Evolutionary conservation across 2,888 invertebrate genomes (phyloP), one percentile per base, ranked within the genome.

Genomic region (Lamproptera curius): DNA sequence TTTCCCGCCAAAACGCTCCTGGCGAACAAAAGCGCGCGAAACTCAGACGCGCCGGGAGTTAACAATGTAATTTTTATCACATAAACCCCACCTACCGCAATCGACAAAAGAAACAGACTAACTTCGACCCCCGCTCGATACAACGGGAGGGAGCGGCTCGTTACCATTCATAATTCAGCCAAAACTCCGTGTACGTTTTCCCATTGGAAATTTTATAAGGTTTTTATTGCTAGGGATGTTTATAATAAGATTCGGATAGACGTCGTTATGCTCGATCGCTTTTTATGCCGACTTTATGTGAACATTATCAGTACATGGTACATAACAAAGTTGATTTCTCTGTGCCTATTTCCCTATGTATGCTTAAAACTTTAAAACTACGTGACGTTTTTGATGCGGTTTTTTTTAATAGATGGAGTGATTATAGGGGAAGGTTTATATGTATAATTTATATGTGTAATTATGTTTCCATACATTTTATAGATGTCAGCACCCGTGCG

Each of bases 121-220:
- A 84, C 75, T 84, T 74, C 67, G 68, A 55, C 53, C 45, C 53
- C 53, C 46, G 46, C 52, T 54, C 57, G 45, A 56, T 55, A 57
- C 54, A 56, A 68, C 67, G 73, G 76, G 73, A 65, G 60, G 56
- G 58, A 57, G 54, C 49, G n/a, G n/a, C 82, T 86, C 83, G 86
- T 87, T 87, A 85, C 83, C 80, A 86, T 87, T 85, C 86, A 87
- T 86, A 85, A 87, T 86, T 86, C 85, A 61, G 60, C 60, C 74
- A 77, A 82, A 85, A 83, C 84, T 83, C 82, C 62, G 67, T 68
- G 81, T 84, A 86, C 86, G 85, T 87, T 86, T 86, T 86, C 83
- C 84, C 72, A 86, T 87, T 85, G 83, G 68, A 76, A 83, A 84
- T 86, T 85, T 86, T 85, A 84, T 84, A 82, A 84, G 78, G 83